Evolutionary conservation across 1,140 invertebrate species (phyloP).

Genomic region (Diuraphis noxia): DNA sequence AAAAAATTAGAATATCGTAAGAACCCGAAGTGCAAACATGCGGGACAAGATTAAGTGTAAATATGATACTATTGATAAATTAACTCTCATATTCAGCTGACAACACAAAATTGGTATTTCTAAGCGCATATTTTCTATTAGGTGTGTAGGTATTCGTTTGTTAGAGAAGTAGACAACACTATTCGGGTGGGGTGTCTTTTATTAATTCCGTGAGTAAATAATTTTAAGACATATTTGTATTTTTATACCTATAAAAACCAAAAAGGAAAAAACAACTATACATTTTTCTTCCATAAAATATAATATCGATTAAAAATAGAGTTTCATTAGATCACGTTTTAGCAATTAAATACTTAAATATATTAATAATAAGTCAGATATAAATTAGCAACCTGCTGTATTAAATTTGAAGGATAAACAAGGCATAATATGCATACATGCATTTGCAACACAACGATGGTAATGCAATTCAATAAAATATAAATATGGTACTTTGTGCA

Average conservation of each 20-base stretch:
- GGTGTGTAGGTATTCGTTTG: not conserved
- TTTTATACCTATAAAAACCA: not conserved
- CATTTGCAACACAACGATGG: not conserved
- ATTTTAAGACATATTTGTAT: not conserved
- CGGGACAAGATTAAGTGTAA: not conserved
- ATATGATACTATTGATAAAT: not conserved
- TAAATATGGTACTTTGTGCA: not conserved
- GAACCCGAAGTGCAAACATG: not conserved
- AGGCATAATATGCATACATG: not conserved
- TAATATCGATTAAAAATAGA: not conserved
- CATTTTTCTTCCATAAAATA: not conserved
- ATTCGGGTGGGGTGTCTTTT: not conserved
- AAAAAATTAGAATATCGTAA: no score
- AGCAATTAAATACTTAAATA: not conserved
- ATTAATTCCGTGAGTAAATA: not conserved
- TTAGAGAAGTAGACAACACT: not conserved
- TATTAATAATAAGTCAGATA: not conserved
- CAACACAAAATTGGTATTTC: not conserved
- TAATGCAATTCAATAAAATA: conserved; percentile 8
- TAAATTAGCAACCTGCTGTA: not conserved
- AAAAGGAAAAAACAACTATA: not conserved
- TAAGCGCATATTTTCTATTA: not conserved
- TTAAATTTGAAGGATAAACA: conserved; percentile 8
- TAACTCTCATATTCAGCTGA: not conserved
- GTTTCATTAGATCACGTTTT: not conserved